Evolutionary conservation across 2,888 invertebrate genomes (phyloP), one percentile per base, ranked within the genome.

Genomic region (Drosophila villosipedis): DNA sequence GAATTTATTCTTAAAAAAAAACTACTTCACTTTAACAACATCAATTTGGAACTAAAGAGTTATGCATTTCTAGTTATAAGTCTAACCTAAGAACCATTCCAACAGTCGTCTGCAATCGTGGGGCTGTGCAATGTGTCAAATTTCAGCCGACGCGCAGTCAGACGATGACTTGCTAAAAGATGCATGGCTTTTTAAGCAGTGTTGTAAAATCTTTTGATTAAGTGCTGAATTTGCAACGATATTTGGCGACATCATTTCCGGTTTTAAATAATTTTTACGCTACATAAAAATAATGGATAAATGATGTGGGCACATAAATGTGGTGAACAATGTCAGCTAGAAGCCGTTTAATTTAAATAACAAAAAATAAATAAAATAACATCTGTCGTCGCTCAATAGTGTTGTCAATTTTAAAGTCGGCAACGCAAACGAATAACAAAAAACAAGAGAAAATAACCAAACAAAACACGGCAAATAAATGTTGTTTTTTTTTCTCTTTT

Each of bases 401-500:
- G 4, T 52, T n/a, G 16, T 30, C 54, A 25, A 55, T 28, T 30
- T 14, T 35, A 28, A 47, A 31, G 25, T 22, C 28, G 43, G 41
- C 25, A 68, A 53, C 47, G 28, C 12, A n/a, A 52, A 41, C 49
- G 33, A 68, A 68, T 4, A 25, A 25, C 47, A 9, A 16, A 41
- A 43, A 12, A 12, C 6, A 19, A 19, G 37, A 12, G n/a, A 43
- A 43, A n/a, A 41, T 12, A 12, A 12, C 5, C 1, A 41, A 22
- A 22, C 43, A 22, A 14, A 22, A 6, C 43, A 6, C 65, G 60
- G 61, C 55, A 54, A 65, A 37, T 19, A 4, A 19, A 70, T 82
- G 67, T 77, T 70, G 33, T 41, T 37, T 43, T 37, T 43, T 31
- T 39, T 31, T 39, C 54, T 31, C 7, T 47, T 63, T 60, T 69